Evolutionary conservation across 2,888 invertebrate species (phyloP).

Genomic region (Cetonia aurata): DNA sequence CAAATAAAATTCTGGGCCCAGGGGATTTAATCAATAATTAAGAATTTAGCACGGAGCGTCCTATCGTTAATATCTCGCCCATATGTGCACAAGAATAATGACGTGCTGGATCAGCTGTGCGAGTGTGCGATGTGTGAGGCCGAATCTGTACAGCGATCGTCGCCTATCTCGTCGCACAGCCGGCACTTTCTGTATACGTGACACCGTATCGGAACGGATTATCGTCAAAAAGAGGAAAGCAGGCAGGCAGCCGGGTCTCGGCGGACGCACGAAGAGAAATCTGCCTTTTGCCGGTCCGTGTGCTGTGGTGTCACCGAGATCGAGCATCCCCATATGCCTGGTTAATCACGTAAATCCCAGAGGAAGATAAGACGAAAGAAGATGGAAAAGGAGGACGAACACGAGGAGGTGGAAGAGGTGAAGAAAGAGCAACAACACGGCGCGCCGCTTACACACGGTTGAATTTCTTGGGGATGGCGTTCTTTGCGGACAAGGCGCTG

Average conservation of each 20-base stretch:
- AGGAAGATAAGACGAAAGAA: conserved; percentile 35
- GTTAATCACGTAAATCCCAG: conserved; percentile 41
- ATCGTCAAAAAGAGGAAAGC: conserved; percentile 31
- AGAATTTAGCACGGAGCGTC: conserved; percentile 30
- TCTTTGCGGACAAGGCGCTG: conserved; percentile 36
- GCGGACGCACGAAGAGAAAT: conserved; percentile 33
- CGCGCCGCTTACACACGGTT: conserved; percentile 28
- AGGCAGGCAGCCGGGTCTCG: conserved; percentile 19
- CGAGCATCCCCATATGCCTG: conserved; percentile 42
- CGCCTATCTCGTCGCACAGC: conserved; percentile 36
- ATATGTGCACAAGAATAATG: conserved; percentile 25
- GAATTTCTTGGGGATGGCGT: conserved; percentile 36
- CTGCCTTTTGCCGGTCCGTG: conserved; percentile 29
- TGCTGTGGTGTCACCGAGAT: conserved; percentile 33
- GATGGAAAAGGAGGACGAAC: not conserved
- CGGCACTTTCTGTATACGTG: conserved; percentile 42
- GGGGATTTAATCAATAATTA: conserved; percentile 21
- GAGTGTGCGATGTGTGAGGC: conserved; percentile 34
- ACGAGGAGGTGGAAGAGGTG: conserved; percentile 3
- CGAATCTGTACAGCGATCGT: conserved; percentile 30
- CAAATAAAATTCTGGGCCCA: no score
- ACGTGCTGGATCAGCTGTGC: conserved; percentile 29
- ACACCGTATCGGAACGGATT: conserved; percentile 44
- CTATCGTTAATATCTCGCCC: conserved; percentile 30
- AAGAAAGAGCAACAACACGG: conserved; percentile 21